Evolutionary conservation across 2,797 vertebrate genomes (phyloP).

Genomic region (Clarias platycephalus): DNA sequence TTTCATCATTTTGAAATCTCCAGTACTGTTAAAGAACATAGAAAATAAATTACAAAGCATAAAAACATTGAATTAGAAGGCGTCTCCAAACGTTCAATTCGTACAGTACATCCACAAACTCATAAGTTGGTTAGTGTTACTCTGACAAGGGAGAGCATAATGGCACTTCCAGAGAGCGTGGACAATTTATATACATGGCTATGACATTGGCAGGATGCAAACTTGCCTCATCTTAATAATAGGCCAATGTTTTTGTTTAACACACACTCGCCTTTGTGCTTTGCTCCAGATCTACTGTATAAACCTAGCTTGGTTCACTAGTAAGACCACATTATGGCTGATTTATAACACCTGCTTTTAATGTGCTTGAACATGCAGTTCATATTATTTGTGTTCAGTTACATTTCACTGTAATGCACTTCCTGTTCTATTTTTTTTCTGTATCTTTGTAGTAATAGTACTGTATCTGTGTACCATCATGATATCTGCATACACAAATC

Average conservation of each 20-base stretch:
- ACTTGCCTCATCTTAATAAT: background rate
- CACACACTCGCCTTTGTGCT: background rate
- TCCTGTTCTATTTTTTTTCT: background rate
- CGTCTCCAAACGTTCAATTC: no score
- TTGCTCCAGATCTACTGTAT: background rate
- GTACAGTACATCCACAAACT: no score
- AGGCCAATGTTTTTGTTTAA: background rate
- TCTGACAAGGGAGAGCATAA: background rate
- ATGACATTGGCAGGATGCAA: background rate
- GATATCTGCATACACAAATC: conserved; percentile 1
- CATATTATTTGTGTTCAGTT: background rate
- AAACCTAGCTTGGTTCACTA: background rate
- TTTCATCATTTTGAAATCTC: no score
- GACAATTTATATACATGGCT: background rate
- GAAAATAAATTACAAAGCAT: no score
- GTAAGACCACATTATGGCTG: background rate
- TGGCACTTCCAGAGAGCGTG: background rate
- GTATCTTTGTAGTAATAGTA: background rate
- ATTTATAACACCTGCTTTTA: background rate
- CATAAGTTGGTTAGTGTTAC: background rate
- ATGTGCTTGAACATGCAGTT: background rate
- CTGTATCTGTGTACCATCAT: background rate
- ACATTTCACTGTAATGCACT: background rate
- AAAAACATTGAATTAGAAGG: no score
- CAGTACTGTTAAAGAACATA: no score